These are phyloP conservation scores for Oplegnathus fasciatus DNA, from an alignment of 2,113 vertebrate genomes.

Conservation along the genomic window DNA sequence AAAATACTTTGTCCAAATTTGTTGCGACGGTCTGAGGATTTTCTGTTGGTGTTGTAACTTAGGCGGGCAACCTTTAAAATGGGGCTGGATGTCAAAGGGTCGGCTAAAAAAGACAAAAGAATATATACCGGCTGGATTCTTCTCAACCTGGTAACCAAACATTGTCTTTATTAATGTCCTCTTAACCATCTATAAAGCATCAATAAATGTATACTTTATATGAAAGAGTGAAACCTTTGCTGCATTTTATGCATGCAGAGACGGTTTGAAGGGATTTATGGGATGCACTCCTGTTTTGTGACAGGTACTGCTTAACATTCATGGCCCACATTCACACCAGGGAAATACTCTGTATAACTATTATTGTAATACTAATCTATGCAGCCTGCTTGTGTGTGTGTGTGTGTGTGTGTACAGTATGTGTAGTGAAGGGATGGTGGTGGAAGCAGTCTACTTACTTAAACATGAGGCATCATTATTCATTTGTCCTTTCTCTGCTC, in stretches of 20 bases:
- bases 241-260: neutral
- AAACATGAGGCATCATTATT: neutral
- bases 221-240: neutral
- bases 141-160: neutral
- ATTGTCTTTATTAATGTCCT: neutral
- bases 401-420: neutral
- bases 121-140: neutral
- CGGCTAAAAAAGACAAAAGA: neutral
- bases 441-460: conserved; percentile 7
- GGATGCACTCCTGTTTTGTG: neutral
- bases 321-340: neutral
- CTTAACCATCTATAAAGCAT: neutral
- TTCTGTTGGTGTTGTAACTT: neutral
- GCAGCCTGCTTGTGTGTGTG: neutral
- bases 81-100: neutral
- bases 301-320: neutral
- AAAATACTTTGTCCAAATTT: neutral
- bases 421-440: neutral
- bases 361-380: neutral
- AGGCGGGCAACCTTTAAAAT: neutral
- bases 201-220: neutral
- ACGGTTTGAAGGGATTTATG: neutral
- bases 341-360: conserved; percentile 6
- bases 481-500: conserved; percentile 22
- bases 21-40: neutral